These are phyloP conservation scores for Cygnus olor DNA, from an alignment of 2,797 vertebrate genomes.

Conservation along the genomic window DNA sequence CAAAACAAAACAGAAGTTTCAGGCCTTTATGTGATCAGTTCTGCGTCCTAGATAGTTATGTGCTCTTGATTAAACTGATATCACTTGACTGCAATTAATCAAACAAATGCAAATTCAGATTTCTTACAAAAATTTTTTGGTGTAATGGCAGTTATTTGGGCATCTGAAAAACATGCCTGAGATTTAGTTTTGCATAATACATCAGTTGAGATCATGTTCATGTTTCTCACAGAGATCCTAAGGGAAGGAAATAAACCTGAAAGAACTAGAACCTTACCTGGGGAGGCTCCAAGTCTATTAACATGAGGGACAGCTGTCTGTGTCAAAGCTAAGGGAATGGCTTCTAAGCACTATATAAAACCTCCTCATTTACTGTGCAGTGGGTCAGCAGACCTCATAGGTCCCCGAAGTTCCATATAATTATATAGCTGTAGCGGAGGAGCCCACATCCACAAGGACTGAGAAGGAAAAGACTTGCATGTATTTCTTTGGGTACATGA, in stretches of 20 bases:
- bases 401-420: neutral
- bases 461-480: neutral
- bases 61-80: neutral
- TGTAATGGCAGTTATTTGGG: neutral
- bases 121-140: neutral
- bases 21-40: neutral
- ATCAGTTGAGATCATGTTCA: neutral
- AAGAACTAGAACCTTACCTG: neutral
- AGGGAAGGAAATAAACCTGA: neutral
- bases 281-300: neutral
- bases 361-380: accelerated
- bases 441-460: neutral
- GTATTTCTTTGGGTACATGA: neutral
- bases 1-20: neutral
- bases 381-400: neutral
- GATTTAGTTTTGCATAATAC: neutral
- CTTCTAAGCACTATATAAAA: neutral
- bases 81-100: neutral
- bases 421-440: neutral
- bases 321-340: neutral
- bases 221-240: neutral
- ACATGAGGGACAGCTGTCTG: neutral
- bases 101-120: neutral
- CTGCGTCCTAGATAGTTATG: neutral
- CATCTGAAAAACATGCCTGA: neutral